These are phyloP conservation scores for Diadophis punctatus DNA, from an alignment of 2,113 vertebrate species.

Conservation along the genomic window DNA sequence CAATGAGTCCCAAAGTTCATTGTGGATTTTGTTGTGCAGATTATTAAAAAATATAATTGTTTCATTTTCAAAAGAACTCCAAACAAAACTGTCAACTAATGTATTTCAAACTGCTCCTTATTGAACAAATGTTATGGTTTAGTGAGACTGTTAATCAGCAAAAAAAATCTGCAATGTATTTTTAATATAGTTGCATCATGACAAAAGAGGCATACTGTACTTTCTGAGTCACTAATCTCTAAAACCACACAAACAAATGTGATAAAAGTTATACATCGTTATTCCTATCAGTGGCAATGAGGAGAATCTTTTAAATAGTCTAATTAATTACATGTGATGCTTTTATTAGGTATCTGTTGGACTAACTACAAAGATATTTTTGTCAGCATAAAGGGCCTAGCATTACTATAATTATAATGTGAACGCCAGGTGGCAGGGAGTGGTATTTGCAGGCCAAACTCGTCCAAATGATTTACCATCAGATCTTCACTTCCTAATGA, in stretches of 20 bases:
- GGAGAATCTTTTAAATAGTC: neutral
- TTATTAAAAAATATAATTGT: neutral
- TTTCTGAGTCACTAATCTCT: neutral
- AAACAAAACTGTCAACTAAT: neutral
- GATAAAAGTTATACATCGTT: neutral
- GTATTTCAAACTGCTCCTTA: neutral
- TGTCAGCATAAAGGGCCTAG: neutral
- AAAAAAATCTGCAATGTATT: neutral
- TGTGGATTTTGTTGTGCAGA: neutral
- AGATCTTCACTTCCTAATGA: neutral
- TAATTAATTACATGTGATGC: neutral
- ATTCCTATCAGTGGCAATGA: neutral
- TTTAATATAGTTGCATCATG: neutral
- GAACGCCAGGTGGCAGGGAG: neutral
- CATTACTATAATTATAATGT: neutral
- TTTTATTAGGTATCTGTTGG: neutral
- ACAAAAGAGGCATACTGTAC: neutral
- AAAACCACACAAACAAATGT: neutral
- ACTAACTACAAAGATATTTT: neutral
- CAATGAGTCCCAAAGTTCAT: neutral
- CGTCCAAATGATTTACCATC: neutral
- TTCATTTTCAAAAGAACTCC: neutral
- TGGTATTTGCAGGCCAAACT: neutral
- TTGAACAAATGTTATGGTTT: neutral
- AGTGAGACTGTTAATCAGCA: rapidly evolving